These are phyloP conservation scores for Oxygymnocypris stewartii DNA, from an alignment of 2,113 vertebrate genomes.

Conservation along the genomic window DNA sequence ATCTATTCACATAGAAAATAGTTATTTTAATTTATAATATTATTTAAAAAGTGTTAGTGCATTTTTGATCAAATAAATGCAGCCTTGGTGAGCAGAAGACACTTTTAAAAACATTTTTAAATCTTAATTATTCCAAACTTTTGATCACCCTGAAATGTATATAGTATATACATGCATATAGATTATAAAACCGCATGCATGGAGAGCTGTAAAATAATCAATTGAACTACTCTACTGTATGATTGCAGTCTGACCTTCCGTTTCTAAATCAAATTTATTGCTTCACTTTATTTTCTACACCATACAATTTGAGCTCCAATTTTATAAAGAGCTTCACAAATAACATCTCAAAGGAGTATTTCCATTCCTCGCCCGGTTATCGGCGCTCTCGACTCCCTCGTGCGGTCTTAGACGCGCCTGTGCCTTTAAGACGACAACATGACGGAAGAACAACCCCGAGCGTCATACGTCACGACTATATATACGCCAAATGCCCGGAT, in stretches of 20 bases:
- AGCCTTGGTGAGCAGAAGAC: too few relatives aligned
- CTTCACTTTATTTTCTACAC: background rate
- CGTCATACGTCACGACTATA: constrained; percentile 65
- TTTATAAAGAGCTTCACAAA: background rate
- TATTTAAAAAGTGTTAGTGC: too few relatives aligned
- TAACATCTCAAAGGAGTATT: background rate
- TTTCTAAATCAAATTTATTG: background rate
- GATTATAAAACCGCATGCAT: too few relatives aligned
- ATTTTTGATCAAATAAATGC: too few relatives aligned
- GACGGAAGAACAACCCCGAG: background rate
- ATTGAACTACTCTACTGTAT: background rate
- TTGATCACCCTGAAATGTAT: too few relatives aligned
- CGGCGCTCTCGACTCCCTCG: background rate
- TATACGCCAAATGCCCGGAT: constrained; percentile 74
- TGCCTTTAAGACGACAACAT: background rate
- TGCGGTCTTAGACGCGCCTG: background rate
- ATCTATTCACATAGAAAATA: background rate
- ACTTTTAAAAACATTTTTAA: too few relatives aligned
- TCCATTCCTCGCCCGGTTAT: background rate
- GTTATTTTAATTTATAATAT: background rate
- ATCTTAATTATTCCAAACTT: too few relatives aligned
- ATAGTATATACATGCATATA: background rate
- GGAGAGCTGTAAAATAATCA: background rate
- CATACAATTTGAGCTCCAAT: background rate
- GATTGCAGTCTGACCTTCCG: background rate